phyloP scores from a whole-genome alignment of 2,113 vertebrate species.

The Octodon degus region DNA sequence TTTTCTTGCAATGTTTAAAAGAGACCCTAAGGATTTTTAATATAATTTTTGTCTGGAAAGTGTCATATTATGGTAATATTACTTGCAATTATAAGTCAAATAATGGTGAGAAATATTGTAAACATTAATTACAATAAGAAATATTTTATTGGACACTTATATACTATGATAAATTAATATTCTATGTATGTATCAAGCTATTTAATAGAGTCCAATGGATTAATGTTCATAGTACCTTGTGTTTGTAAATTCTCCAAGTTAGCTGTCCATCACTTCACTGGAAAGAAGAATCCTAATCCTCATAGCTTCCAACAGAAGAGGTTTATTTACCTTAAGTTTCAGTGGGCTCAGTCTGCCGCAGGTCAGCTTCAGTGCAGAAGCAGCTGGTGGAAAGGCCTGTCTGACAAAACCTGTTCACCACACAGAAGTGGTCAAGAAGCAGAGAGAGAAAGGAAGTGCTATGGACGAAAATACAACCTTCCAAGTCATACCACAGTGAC shows the following conservation, averaged over 20 bases:
- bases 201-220: not conserved
- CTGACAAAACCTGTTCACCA: not conserved
- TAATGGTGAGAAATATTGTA: not conserved
- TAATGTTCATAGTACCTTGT: not conserved
- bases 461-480: not conserved
- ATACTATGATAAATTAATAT: not conserved
- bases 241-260: not conserved
- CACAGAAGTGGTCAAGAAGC: not conserved
- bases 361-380: not conserved
- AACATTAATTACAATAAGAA: not conserved
- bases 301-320: not conserved
- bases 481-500: not conserved
- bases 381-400: not conserved
- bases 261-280: not conserved
- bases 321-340: not conserved
- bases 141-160: not conserved
- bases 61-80: not conserved
- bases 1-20: slow-evolving; percentile 25
- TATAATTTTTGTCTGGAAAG: not conserved
- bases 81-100: not conserved
- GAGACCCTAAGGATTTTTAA: not conserved
- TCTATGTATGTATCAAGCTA: not conserved
- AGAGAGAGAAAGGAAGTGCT: not conserved
- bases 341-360: not conserved
- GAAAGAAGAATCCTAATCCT: not conserved